Evolutionary conservation across 2,888 invertebrate species (phyloP), one percentile per base, ranked within the genome.

Genomic region (Podotricha telesiphe): DNA sequence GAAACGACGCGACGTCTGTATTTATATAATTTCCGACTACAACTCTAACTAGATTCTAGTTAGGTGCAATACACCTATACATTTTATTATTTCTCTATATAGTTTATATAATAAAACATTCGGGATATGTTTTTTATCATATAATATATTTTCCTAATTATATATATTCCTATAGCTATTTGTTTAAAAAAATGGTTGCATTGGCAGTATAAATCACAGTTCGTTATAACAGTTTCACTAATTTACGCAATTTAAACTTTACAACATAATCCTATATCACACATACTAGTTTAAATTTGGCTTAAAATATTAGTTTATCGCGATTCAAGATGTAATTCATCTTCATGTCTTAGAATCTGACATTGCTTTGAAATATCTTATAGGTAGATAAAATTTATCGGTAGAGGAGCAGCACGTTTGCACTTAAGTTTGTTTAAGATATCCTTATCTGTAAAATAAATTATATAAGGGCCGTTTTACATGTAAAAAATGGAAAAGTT

Each of bases 311-410:
- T 19, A 53, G 20, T 62, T 56, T 67, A 62, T 67, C 67, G 34
- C 34, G 45, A 47, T 19, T 11, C 15, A 11, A 48, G 45, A 42
- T 20, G 37, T 67, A 72, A 71, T 73, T 65, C 71, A 71, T 74
- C 74, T 67, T 67, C 67, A 67, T 58, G 61, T 70, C 62, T 65
- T 55, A 22, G 67, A 71, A 74, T 74, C 74, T 70, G 73, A 71
- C 71, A 68, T 71, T 70, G 67, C 67, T 51, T 58, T 22, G 45
- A 62, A 62, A 65, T 51, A 59, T 70, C 70, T 69, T 56, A 66
- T 53, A 65, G 67, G 63, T 62, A 70, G 62, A 72, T 72, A 68
- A 63, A 42, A 62, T 63, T 68, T 70, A 70, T 72, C 70, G 20
- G 8, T 42, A 45, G 55, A 56, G 48, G 37, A 51, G 61, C 61